These are phyloP conservation scores for Plebejus melissa DNA, from an alignment of 2,888 invertebrate species.

Conservation along the genomic window DNA sequence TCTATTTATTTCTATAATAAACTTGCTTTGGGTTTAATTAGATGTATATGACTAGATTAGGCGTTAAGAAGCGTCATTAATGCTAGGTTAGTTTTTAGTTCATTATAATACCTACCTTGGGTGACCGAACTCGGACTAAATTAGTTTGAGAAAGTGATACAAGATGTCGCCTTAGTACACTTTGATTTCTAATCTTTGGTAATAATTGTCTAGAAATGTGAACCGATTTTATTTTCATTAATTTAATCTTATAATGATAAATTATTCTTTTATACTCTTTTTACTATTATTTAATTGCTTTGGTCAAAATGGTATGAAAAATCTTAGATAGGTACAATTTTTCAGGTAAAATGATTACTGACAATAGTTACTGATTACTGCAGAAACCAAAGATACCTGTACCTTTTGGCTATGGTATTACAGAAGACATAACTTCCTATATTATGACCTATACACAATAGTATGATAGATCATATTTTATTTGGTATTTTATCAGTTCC, in stretches of 20 bases:
- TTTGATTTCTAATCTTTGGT: background rate
- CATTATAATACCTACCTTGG: background rate
- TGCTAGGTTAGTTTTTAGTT: background rate
- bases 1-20: constrained; percentile 23
- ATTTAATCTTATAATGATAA: too few relatives aligned
- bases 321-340: too few relatives aligned
- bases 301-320: too few relatives aligned
- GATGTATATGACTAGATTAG: background rate
- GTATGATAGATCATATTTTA: background rate
- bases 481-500: constrained; percentile 23
- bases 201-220: background rate
- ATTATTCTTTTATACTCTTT: too few relatives aligned
- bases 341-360: too few relatives aligned
- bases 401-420: background rate
- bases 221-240: too few relatives aligned
- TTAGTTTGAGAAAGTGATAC: background rate
- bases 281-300: too few relatives aligned
- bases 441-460: background rate
- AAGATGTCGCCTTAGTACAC: background rate
- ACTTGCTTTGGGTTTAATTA: background rate
- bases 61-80: background rate
- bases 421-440: background rate
- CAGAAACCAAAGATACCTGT: background rate
- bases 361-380: background rate
- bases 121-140: background rate